A percentile compares a stretch with the other conserved stretches of the same genome.
Conservation (phyloP, 1,140 invertebrate genomes). For the Armadillidium nasatum region DNA sequence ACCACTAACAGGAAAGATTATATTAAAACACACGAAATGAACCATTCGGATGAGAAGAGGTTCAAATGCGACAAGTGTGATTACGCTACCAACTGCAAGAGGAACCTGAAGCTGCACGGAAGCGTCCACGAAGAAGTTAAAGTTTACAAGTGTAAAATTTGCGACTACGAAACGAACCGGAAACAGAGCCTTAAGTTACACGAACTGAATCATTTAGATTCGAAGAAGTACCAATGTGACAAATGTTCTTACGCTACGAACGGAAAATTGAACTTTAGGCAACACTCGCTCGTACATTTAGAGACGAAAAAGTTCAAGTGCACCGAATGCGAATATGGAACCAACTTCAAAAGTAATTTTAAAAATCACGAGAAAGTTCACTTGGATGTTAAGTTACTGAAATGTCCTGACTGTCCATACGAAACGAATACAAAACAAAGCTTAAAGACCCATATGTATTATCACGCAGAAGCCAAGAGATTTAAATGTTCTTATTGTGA, state of each 20-base stretch:
- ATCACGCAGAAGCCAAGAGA: not conserved
- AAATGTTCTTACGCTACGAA: not conserved
- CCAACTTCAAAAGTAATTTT: not conserved
- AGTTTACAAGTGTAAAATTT: not conserved
- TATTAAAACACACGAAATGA: not conserved
- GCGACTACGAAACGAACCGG: not conserved
- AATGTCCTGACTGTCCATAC: not conserved
- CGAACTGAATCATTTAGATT: not conserved
- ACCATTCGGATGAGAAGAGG: not conserved
- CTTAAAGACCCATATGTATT: not conserved
- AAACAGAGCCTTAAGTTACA: not conserved
- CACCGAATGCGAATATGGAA: not conserved
- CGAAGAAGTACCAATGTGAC: not conserved
- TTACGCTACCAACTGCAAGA: not conserved
- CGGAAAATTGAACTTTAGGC: not conserved
- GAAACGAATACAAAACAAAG: not conserved
- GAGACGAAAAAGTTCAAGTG: not conserved
- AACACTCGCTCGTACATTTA: not conserved
- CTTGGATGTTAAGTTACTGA: not conserved
- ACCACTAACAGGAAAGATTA: not conserved
- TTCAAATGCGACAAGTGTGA: not conserved
- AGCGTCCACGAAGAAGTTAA: not conserved
- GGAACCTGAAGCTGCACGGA: not conserved
- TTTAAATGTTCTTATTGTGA: constrained; percentile 1
- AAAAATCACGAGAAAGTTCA: not conserved